Base-by-base conservation (phyloP, 2,888 invertebrate species). In the Cephus nigrinus region DNA sequence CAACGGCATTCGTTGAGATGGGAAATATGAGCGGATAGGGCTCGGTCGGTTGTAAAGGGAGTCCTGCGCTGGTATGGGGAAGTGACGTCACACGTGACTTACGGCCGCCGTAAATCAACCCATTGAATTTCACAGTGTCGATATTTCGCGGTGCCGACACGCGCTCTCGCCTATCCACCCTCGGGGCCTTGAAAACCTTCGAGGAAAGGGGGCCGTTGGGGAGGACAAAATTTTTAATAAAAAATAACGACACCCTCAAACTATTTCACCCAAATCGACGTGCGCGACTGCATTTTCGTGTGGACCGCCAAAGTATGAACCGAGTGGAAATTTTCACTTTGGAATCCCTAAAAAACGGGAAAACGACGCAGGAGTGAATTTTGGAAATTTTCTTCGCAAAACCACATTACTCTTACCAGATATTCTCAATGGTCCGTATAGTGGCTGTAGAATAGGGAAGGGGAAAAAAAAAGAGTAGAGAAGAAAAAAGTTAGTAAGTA, bases 71-170 rank as follows among this genome's bases (percentile, higher is more conserved):
- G 35, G 71, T 71, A 71, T 71, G 71, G 71, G 69, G 69, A 74
- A 69, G 82, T 85, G 84, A 85, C 84, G 86, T 87, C 85, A 83
- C 82, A 78, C 84, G 80, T 88, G 87, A 89, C 88, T 88, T 88
- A 88, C 86, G 85, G 81, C 84, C 80, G 76, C 81, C 83, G 87
- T 89, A 88, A 89, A 88, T 89, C 88, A 89, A 86, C 74, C 86
- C 85, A 87, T 89, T 86, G 88, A 87, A 88, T 87, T 88, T 87
- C 83, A 85, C 84, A 85, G 84, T 85, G 83, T 85, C 87, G 86
- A 88, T 89, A 86, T 85, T 86, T 85, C 83, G 84, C 79, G 76
- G 77, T 36, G 77, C 73, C 75, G 73, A 74, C 76, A 33, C 79
- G 31, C 73, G 74, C 55, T 9, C 55, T 9, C 55, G 5, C 69